Evolutionary conservation across 1,140 invertebrate genomes (phyloP).

Genomic region (Limonius californicus): DNA sequence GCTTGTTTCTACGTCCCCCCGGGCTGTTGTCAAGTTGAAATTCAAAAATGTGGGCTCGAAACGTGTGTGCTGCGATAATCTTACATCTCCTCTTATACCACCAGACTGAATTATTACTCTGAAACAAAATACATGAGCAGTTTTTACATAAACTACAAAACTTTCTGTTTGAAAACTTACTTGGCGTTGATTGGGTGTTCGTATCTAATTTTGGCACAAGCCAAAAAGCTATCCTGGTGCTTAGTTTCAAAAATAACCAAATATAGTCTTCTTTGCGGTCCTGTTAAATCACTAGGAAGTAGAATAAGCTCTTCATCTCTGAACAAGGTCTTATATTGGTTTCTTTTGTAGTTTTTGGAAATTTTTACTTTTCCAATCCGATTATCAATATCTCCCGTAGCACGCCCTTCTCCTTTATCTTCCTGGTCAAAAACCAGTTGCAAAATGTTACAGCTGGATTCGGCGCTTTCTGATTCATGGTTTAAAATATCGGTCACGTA

Average conservation of each 20-base stretch:
- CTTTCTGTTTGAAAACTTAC: constrained; percentile 53
- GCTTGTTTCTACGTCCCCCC: constrained; percentile 59
- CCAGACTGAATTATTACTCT: constrained; percentile 72
- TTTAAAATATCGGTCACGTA: constrained; percentile 88
- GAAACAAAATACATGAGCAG: no score
- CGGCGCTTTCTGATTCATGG: constrained; percentile 63
- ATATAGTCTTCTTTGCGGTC: constrained; percentile 71
- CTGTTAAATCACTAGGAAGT: constrained; percentile 64
- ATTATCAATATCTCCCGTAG: constrained; percentile 75
- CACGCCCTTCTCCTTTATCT: constrained; percentile 61
- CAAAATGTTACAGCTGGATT: constrained; percentile 76
- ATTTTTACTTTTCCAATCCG: constrained; percentile 73
- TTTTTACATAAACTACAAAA: no score
- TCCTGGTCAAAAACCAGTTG: constrained; percentile 83
- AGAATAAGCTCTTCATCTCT: constrained; percentile 63
- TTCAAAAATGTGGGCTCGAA: constrained; percentile 81
- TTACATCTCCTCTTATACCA: constrained; percentile 77
- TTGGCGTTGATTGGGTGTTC: constrained; percentile 62
- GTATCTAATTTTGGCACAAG: constrained; percentile 77
- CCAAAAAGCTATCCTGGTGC: constrained; percentile 73
- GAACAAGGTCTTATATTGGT: constrained; percentile 56
- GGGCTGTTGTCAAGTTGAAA: constrained; percentile 64
- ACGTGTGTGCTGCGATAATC: constrained; percentile 74
- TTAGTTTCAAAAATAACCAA: constrained; percentile 79
- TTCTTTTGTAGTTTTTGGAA: constrained; percentile 55